Percentiles rank a stretch among this genome's conserved stretches.
Evolutionary conservation across 1,140 invertebrate species (phyloP).

Genomic region (Gonatopus flavifemur): DNA sequence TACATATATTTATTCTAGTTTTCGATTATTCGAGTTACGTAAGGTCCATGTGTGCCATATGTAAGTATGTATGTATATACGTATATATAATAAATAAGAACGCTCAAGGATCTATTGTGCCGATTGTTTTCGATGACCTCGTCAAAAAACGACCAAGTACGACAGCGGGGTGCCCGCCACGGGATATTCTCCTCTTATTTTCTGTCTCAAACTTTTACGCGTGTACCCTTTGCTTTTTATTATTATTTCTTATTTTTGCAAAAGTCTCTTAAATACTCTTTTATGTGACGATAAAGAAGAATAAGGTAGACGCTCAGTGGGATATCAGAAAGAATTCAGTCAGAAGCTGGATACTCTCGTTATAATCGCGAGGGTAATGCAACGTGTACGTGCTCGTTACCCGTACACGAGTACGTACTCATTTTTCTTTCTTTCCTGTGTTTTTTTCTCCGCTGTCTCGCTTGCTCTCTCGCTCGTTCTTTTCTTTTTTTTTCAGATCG

Average conservation of each 20-base stretch:
- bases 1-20: too few species aligned
- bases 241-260: constrained; percentile 15
- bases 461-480: too few species aligned
- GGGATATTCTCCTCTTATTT: constrained; percentile 3
- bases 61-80: too few species aligned
- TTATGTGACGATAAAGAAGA: constrained; percentile 15
- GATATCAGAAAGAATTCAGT: constrained; percentile 22
- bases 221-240: neutral
- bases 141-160: constrained; percentile 30
- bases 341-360: constrained; percentile 26
- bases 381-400: constrained; percentile 24
- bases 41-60: constrained; percentile 20
- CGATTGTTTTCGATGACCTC: constrained; percentile 34
- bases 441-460: too few species aligned
- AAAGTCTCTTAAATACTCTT: constrained; percentile 32
- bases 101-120: constrained; percentile 30
- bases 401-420: constrained; percentile 27
- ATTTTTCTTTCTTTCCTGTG: too few species aligned
- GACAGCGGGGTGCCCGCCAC: constrained; percentile 26
- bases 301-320: constrained; percentile 26
- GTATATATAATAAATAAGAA: constrained; percentile 40
- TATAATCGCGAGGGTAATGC: constrained; percentile 30
- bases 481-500: too few species aligned
- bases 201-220: too few species aligned
- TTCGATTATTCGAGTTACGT: constrained; percentile 25